Evolutionary conservation across 2,113 vertebrate species (phyloP).

Genomic region (Eurystomus gularis): DNA sequence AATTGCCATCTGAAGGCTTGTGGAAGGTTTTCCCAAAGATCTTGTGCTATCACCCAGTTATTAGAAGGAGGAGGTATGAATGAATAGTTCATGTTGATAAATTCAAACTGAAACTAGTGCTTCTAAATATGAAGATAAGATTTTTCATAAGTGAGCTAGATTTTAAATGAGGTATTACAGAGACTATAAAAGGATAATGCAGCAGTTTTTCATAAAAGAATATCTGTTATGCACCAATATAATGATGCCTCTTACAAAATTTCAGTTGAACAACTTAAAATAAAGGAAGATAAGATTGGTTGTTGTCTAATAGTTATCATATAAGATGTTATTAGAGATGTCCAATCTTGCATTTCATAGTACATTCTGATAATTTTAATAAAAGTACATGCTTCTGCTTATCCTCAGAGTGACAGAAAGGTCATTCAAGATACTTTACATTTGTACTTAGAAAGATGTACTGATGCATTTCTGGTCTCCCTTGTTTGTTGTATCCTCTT

Average conservation of each 20-base stretch:
- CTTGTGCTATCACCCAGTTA: neutral
- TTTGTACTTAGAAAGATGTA: neutral
- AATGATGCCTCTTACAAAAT: neutral
- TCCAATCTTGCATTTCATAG: neutral
- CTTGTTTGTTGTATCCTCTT: neutral
- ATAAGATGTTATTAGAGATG: neutral
- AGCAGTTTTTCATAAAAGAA: neutral
- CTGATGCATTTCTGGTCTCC: neutral
- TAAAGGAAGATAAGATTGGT: neutral
- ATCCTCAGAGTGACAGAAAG: neutral
- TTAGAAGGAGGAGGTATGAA: neutral
- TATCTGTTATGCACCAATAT: neutral
- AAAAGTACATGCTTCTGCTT: fast-evolving
- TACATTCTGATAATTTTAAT: neutral
- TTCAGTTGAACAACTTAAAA: neutral
- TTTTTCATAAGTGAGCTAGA: neutral
- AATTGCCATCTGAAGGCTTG: neutral
- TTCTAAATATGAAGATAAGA: neutral
- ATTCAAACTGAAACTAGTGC: neutral
- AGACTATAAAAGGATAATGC: neutral
- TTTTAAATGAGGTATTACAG: neutral
- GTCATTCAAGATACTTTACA: neutral
- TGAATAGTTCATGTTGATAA: neutral
- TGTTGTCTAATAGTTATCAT: neutral
- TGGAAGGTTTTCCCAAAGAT: neutral